Evolutionary conservation across 2,113 vertebrate species (phyloP).

Genomic region (Perccottus glenii): DNA sequence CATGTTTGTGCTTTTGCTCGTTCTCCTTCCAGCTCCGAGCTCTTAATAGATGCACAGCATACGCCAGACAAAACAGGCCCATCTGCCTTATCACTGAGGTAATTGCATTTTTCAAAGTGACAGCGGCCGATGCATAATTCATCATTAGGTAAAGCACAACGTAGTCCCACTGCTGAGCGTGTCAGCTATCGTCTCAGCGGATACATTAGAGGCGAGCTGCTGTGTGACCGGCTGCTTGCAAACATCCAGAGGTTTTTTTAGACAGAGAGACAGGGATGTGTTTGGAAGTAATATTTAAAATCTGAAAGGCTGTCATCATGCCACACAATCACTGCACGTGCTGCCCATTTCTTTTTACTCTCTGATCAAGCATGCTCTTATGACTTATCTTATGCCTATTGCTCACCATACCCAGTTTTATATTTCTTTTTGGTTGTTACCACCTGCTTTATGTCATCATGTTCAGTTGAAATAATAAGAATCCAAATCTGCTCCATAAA

Average conservation of each 20-base stretch:
- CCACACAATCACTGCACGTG: slow-evolving; percentile 45
- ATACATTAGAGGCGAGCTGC: slow-evolving; percentile 39
- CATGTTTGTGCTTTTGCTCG: slow-evolving; percentile 22
- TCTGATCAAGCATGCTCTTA: slow-evolving; percentile 32
- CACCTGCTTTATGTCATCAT: slow-evolving; percentile 31
- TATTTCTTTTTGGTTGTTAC: slow-evolving; percentile 4
- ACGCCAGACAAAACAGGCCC: slow-evolving; percentile 78
- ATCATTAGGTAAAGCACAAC: slow-evolving; percentile 73
- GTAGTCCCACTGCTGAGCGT: slow-evolving; percentile 49
- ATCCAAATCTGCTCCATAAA: slow-evolving; percentile 7
- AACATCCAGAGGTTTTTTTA: slow-evolving; percentile 38
- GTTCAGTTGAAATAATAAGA: neutral
- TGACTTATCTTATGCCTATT: slow-evolving; percentile 43
- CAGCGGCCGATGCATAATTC: slow-evolving; percentile 78
- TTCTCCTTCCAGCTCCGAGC: slow-evolving; percentile 37
- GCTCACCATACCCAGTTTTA: too few species aligned
- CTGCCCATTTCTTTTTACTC: slow-evolving; percentile 45
- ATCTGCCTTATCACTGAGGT: slow-evolving; percentile 76
- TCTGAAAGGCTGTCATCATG: slow-evolving; percentile 42
- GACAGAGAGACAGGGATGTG: slow-evolving; percentile 34
- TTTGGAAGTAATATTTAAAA: slow-evolving; percentile 64
- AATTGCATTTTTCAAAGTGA: slow-evolving; percentile 77
- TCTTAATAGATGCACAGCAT: slow-evolving; percentile 75
- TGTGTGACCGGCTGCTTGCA: slow-evolving; percentile 35
- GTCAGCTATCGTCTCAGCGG: slow-evolving; percentile 52